Evolutionary conservation across 2,888 invertebrate species (phyloP).

Genomic region (Gnatocerus cornutus): DNA sequence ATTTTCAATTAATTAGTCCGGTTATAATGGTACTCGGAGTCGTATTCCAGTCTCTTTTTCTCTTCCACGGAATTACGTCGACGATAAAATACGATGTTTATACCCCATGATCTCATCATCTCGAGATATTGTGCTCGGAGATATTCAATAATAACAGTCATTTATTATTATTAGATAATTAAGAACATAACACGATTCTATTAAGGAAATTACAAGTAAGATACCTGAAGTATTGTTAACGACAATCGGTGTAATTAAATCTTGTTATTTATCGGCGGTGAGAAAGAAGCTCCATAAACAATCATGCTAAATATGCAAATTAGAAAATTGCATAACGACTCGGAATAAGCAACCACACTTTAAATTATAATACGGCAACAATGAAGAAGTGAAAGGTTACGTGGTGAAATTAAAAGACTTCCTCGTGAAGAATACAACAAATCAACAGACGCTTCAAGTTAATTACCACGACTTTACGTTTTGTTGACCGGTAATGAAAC

Average conservation of each 20-base stretch:
- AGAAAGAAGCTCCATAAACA: constrained; percentile 31
- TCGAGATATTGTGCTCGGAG: constrained; percentile 29
- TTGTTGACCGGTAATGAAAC: too few species aligned
- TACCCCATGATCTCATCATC: constrained; percentile 35
- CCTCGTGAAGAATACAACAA: too few species aligned
- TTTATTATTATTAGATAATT: constrained; percentile 42
- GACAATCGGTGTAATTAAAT: constrained; percentile 39
- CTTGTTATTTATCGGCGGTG: constrained; percentile 34
- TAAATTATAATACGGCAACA: constrained; percentile 23
- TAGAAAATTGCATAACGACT: constrained; percentile 39
- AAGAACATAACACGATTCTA: constrained; percentile 42
- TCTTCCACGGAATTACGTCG: constrained; percentile 10
- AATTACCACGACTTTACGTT: too few species aligned
- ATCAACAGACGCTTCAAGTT: too few species aligned
- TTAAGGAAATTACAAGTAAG: constrained; percentile 38
- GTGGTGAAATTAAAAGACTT: constrained; percentile 7
- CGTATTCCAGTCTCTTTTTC: constrained; percentile 25
- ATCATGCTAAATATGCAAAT: constrained; percentile 32
- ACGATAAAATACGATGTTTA: constrained; percentile 7
- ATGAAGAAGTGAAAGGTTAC: constrained; percentile 40
- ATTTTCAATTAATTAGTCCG: constrained; percentile 38
- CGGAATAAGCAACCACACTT: constrained; percentile 9
- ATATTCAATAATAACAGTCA: constrained; percentile 40
- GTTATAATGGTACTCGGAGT: constrained; percentile 25
- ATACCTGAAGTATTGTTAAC: constrained; percentile 35